phyloP scores from a whole-genome alignment of 2,797 vertebrate species.

The Erethizon dorsatum region DNA sequence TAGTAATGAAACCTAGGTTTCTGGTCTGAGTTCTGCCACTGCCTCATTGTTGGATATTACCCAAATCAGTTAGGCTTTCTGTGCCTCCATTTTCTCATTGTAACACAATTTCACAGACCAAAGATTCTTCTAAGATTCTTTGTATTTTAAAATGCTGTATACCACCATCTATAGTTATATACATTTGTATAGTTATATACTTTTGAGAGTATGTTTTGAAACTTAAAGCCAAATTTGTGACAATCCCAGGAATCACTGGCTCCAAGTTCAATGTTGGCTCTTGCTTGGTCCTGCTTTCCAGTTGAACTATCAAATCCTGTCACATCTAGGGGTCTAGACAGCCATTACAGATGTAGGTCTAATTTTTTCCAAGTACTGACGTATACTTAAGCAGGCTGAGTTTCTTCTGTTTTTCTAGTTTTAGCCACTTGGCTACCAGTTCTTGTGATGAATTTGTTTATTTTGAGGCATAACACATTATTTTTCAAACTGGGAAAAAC shows the following conservation, averaged over 20 bases:
- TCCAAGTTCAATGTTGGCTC: neutral
- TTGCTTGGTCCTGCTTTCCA: neutral
- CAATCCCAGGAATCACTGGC: neutral
- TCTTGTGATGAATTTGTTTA: constrained; percentile 68
- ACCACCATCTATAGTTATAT: neutral
- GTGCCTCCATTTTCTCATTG: neutral
- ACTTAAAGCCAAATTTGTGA: neutral
- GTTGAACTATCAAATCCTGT: neutral
- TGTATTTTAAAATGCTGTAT: neutral
- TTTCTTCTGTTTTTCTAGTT: neutral
- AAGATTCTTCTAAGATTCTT: neutral
- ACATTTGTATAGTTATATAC: neutral
- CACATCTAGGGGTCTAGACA: neutral
- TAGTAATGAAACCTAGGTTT: neutral
- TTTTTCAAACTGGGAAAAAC: constrained; percentile 78
- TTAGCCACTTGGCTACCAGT: constrained; percentile 67
- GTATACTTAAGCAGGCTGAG: constrained; percentile 23
- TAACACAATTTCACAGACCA: neutral
- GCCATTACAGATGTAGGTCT: neutral
- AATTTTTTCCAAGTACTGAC: constrained; percentile 30
- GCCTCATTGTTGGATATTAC: neutral
- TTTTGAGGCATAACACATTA: constrained; percentile 66
- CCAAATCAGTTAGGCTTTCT: neutral
- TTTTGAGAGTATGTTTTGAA: constrained; percentile 23
- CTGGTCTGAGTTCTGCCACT: neutral